Evolutionary conservation across 2,888 invertebrate genomes (phyloP), one percentile per base, ranked within the genome.

Genomic region (Phaonia tiefii): DNA sequence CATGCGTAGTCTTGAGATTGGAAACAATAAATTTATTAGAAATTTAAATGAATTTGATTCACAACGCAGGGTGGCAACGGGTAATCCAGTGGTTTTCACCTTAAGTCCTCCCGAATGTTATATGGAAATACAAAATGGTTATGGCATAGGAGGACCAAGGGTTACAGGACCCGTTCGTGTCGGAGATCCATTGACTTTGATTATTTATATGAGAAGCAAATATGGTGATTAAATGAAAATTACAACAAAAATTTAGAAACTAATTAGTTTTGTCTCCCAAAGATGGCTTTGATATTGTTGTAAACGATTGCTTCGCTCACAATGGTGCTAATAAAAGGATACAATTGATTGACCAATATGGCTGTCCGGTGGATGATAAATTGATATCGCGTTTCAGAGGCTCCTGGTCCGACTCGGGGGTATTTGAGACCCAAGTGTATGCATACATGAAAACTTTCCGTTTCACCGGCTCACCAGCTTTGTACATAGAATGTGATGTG

Each of bases 251-350:
- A n/a, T n/a, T n/a, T n/a, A n/a, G n/a, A n/a, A n/a, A n/a, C 8
- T 31, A 31, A 31, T 31, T 26, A 31, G 37, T 25, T 74, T 25
- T 2, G 7, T 51, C 5, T 26, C 42, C 37, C 67, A 0, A 91
- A 97, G 97, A 97, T 91, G 98, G 97, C 67, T 98, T 98, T 88
- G 98, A 98, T 89, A 97, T 98, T 85, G 97, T 97, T 39, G 97
- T 98, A 25, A 98, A 97, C 89, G 97, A 98, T 90, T 98, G 98
- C 89, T 97, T 94, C 89, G 98, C 98, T 0, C 98, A 98, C 90
- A 98, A 98, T 91, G 98, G 98, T 56, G 98, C 96, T 10, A 96
- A 96, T 73, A 98, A 98, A 89, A 94, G 95, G 86, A 97, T 98
- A 86, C 97, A 97, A 88, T 93, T 98, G 51, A 98, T 98, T 84